phyloP scores from a whole-genome alignment of 2,797 vertebrate genomes.

The Mormyrus hasselquistii region DNA sequence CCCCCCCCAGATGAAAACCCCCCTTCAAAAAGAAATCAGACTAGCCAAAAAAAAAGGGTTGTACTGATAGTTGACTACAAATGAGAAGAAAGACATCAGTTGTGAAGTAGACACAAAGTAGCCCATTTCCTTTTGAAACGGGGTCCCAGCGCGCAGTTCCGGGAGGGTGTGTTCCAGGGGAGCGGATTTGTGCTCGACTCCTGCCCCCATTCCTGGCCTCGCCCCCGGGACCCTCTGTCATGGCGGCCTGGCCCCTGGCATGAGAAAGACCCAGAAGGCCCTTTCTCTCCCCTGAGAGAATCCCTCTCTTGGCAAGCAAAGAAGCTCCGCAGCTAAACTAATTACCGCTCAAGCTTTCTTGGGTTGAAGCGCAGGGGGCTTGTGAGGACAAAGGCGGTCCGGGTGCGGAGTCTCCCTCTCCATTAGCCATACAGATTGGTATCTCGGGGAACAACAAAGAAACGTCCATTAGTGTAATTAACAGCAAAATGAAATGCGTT shows the following conservation, averaged over 20 bases:
- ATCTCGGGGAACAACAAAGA: conserved; percentile 52
- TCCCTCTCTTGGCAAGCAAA: conserved; percentile 51
- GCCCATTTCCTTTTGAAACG: not conserved
- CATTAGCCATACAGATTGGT: conserved; percentile 44
- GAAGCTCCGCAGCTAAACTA: conserved; percentile 59
- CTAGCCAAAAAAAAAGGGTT: conserved; percentile 33
- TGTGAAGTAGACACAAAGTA: conserved; percentile 14
- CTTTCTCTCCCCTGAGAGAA: conserved; percentile 45
- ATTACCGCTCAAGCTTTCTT: conserved; percentile 55
- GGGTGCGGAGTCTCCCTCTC: conserved; percentile 48
- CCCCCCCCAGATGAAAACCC: conserved; percentile 46
- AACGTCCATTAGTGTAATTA: conserved; percentile 70
- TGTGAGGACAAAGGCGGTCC: conserved; percentile 59
- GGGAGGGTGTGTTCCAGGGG: conserved; percentile 28
- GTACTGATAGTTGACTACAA: not conserved
- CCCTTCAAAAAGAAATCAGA: conserved; percentile 30
- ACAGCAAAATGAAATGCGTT: conserved; percentile 60
- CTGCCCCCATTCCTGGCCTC: conserved; percentile 24
- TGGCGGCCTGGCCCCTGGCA: conserved; percentile 36
- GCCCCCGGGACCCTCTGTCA: conserved; percentile 42
- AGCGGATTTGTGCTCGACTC: conserved; percentile 26
- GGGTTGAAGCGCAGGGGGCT: conserved; percentile 50
- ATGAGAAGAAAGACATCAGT: not conserved
- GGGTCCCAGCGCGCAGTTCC: not conserved
- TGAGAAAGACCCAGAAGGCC: conserved; percentile 52